A percentile compares a stretch with the other conserved stretches of the same genome.
These are phyloP conservation scores for Macrocentrus cingulum DNA, from an alignment of 1,140 invertebrate species.

Conservation along the genomic window DNA sequence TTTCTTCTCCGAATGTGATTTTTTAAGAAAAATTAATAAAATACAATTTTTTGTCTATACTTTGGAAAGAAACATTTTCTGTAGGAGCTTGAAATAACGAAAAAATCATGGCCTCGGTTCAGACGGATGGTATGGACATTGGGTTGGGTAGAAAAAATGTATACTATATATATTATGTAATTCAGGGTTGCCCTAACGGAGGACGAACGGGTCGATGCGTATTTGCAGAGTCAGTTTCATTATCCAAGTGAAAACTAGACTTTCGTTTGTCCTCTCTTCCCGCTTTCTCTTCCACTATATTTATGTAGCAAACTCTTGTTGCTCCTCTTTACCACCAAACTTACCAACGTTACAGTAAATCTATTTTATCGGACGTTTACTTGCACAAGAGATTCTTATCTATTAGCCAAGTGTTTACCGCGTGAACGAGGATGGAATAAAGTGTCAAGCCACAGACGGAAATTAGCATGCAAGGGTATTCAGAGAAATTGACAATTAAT, in stretches of 20 bases:
- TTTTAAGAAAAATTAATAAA: too few species aligned
- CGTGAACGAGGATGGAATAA: background rate
- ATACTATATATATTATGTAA: too few species aligned
- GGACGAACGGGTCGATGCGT: constrained; percentile 8
- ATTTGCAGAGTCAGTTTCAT: constrained; percentile 28
- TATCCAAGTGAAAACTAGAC: constrained; percentile 33
- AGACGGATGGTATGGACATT: too few species aligned
- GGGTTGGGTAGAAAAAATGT: too few species aligned
- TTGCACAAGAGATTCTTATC: constrained; percentile 21
- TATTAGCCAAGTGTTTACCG: constrained; percentile 15
- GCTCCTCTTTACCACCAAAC: background rate
- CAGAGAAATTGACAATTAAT: too few species aligned
- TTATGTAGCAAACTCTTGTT: too few species aligned
- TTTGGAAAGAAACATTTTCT: too few species aligned
- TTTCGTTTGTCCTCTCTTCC: background rate
- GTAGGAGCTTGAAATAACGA: too few species aligned
- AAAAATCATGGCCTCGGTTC: too few species aligned
- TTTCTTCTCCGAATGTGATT: too few species aligned
- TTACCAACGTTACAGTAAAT: constrained; percentile 35
- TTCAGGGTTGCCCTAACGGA: background rate
- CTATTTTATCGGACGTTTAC: constrained; percentile 25
- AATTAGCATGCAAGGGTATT: background rate
- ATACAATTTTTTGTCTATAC: too few species aligned
- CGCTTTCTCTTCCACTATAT: background rate
- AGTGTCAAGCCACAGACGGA: background rate